Evolutionary conservation across 1,140 invertebrate species (phyloP).

Genomic region (Tetramorium parvispinum): DNA sequence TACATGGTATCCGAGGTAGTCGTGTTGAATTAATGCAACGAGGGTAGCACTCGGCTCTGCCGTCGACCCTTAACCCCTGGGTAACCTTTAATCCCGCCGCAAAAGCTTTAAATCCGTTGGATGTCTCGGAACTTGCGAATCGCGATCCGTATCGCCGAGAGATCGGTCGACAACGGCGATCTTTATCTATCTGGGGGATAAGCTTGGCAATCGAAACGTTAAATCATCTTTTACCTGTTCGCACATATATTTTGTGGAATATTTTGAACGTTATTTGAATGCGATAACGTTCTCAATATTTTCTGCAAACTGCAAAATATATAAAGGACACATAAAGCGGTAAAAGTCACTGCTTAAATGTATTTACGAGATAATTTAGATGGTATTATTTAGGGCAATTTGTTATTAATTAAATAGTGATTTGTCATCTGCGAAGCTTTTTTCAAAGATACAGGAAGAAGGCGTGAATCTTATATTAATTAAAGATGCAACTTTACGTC

Average conservation of each 20-base stretch:
- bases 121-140: slow-evolving; percentile 48
- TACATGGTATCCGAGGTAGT: slow-evolving; percentile 15
- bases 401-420: neutral
- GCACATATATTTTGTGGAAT: neutral
- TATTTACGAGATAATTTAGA: neutral
- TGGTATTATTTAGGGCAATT: neutral
- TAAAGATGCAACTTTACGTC: neutral
- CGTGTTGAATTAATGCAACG: slow-evolving; percentile 57
- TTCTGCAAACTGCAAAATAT: neutral
- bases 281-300: neutral
- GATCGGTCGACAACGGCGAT: slow-evolving; percentile 8
- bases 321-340: neutral
- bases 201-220: neutral
- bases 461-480: neutral
- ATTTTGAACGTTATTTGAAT: neutral
- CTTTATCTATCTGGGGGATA: slow-evolving; percentile 29
- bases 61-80: slow-evolving; percentile 45
- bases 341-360: neutral
- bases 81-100: slow-evolving; percentile 46
- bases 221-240: neutral
- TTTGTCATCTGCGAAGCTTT: neutral
- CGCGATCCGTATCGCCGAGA: neutral
- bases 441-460: neutral
- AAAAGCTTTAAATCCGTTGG: slow-evolving; percentile 58
- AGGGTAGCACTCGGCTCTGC: slow-evolving; percentile 41